phyloP scores from a whole-genome alignment of 2,113 vertebrate genomes.

The Pedionomus torquatus region DNA sequence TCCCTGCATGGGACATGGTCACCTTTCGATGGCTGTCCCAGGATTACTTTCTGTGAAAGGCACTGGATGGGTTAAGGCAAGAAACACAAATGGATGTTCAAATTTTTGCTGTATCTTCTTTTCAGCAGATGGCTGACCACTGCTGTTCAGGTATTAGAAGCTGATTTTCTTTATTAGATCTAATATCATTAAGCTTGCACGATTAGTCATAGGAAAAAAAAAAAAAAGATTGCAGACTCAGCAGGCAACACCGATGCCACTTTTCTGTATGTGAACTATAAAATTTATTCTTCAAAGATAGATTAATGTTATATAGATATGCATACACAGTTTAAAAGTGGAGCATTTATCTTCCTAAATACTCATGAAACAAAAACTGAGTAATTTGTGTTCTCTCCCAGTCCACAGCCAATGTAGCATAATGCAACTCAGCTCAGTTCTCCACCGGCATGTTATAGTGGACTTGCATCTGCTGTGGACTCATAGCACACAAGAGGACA shows the following conservation, averaged over 20 bases:
- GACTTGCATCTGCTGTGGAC: background rate
- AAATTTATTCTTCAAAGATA: background rate
- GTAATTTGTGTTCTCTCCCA: background rate
- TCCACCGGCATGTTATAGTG: background rate
- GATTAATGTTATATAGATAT: background rate
- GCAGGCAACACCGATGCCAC: background rate
- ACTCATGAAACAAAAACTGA: background rate
- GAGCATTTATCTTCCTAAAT: background rate
- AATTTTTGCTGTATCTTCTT: background rate
- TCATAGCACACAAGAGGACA: background rate
- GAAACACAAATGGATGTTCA: background rate
- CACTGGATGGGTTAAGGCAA: background rate
- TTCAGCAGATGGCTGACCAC: background rate
- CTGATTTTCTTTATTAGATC: background rate
- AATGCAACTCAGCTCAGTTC: background rate
- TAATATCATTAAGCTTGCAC: background rate
- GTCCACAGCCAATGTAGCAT: background rate
- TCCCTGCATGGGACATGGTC: rapidly evolving
- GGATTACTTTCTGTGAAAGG: background rate
- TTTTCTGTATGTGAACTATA: background rate
- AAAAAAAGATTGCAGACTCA: background rate
- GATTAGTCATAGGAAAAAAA: background rate
- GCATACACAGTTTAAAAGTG: background rate
- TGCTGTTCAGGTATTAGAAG: background rate
- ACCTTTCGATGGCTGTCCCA: background rate